A percentile compares a stretch with the other conserved stretches of the same genome.
Conservation (phyloP, 53 echinoderm and acorn worm genomes). For the Paracentrotus lividus region DNA sequence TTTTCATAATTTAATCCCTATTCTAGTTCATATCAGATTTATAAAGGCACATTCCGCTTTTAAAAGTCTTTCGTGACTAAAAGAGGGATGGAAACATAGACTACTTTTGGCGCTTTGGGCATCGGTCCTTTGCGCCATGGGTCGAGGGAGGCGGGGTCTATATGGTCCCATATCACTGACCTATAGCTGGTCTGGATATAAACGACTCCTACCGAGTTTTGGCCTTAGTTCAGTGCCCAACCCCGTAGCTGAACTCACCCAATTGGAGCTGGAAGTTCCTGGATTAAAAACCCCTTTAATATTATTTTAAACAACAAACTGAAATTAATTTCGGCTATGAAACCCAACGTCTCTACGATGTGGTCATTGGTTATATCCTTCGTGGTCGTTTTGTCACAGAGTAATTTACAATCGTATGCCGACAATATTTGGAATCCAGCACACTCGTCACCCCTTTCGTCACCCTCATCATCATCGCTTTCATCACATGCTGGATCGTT, state of each 20-base stretch:
- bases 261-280: background rate
- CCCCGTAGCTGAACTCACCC: background rate
- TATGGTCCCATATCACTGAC: slow-evolving; percentile 1
- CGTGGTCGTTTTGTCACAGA: background rate
- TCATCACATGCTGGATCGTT: background rate
- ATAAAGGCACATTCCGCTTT: background rate
- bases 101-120: background rate
- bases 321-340: background rate
- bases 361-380: background rate
- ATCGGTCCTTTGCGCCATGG: background rate
- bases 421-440: background rate
- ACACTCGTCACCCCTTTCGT: background rate
- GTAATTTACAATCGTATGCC: background rate
- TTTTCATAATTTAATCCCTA: background rate
- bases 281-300: background rate
- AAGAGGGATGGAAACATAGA: background rate
- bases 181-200: too few relatives aligned
- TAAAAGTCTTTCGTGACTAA: background rate
- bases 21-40: background rate
- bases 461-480: background rate
- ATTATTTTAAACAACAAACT: background rate
- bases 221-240: slow-evolving; percentile 2
- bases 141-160: slow-evolving; percentile 1
- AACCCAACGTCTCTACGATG: background rate
- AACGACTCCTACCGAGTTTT: background rate